Evolutionary conservation across 2,113 vertebrate species (phyloP), one percentile per base, ranked within the genome.

Genomic region (Pollachius pollachius): DNA sequence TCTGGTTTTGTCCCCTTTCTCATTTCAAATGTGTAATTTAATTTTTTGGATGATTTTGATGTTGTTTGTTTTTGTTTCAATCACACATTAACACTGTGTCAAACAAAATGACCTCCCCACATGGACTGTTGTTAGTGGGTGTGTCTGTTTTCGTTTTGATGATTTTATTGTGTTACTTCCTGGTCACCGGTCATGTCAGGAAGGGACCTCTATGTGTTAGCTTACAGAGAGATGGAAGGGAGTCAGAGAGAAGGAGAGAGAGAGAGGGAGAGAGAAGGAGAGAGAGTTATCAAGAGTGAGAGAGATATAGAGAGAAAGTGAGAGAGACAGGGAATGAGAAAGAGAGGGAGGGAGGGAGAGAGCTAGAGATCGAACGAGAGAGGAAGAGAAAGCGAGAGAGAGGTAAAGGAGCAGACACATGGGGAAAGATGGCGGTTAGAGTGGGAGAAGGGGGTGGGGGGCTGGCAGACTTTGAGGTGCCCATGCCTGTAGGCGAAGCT

Each of bases 401-500:
- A 54, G 52, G 16, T 13, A 54, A 16, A 54, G 52, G 16, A 16
- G 52, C 12, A 16, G 52, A 16, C 7, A 12, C 3, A 16, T 13
- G 52, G 52, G 52, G 52, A 54, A 16, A 54, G 52, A 54, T 13
- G 52, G 52, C 12, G 54, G 30, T 56, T 52, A 34, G 66, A 58
- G 52, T 7, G 27, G 2, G 62, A 2, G 25, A 0, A 34, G 30
- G 30, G 30, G 30, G 30, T 4, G 30, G 30, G 27, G 30, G 30
- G 72, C 66, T 81, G 65, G 74, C 62, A 70, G 66, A 70, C 78
- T 80, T 74, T 27, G 59, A 81, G 65, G 78, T 72, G 65, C 79
- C 76, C 9, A 60, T 72, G 89, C 89, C 89, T 83, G 80, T 73
- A 88, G 89, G 86, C 90, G 25, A 74, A 78, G 77, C 78, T 88